Percentiles rank a stretch among this genome's conserved stretches.
Conservation (phyloP, 2,113 vertebrate genomes). For the Brachypodius melanocephalos region DNA sequence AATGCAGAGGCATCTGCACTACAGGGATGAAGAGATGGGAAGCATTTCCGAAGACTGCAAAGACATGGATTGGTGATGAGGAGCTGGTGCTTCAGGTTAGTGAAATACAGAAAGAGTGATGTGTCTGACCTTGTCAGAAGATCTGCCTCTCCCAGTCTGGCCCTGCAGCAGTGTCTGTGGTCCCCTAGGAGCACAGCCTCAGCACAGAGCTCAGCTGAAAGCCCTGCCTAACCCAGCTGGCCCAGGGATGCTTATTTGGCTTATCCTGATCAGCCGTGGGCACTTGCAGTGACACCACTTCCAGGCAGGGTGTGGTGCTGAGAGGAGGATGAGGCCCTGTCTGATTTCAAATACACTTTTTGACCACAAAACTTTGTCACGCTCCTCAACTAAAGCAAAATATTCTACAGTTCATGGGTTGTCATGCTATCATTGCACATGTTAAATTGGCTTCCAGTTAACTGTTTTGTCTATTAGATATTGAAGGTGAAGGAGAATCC, state of each 20-base stretch:
- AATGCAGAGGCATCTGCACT: background rate
- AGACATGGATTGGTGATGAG: rapidly evolving
- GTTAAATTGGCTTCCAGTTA: background rate
- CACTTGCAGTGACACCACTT: background rate
- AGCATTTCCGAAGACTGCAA: background rate
- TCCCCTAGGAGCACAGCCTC: background rate
- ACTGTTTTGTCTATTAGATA: background rate
- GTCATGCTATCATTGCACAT: background rate
- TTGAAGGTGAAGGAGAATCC: background rate
- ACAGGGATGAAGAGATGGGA: no score
- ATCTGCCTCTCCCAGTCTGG: background rate
- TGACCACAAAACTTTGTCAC: background rate
- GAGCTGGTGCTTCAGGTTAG: background rate
- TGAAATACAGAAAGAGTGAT: background rate
- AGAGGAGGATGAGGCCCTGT: background rate
- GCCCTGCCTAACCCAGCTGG: background rate
- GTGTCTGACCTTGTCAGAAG: background rate
- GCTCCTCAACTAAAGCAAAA: background rate
- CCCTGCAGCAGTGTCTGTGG: rapidly evolving
- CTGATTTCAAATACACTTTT: background rate
- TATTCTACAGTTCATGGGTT: background rate
- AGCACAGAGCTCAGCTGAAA: background rate
- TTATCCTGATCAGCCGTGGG: background rate
- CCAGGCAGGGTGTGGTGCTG: background rate
- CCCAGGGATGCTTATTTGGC: background rate